phyloP scores from a whole-genome alignment of 2,888 invertebrate genomes.

The Platycheirus albimanus region DNA sequence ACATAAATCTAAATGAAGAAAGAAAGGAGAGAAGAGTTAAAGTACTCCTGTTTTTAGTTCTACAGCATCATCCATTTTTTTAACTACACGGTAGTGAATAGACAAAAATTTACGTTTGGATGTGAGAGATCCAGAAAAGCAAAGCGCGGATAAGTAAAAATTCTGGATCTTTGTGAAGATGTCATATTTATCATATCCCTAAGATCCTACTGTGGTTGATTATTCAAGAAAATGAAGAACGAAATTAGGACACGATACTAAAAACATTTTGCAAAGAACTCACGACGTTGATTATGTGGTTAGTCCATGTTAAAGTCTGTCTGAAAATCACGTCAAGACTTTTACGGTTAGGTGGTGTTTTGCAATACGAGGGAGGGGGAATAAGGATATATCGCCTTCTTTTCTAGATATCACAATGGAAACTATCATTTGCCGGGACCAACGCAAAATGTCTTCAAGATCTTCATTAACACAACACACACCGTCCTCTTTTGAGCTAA shows the following conservation, averaged over 20 bases:
- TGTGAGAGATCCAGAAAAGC: conserved; percentile 1
- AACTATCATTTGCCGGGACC: background rate
- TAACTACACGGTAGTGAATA: too few relatives aligned
- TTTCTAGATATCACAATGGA: conserved; percentile 1
- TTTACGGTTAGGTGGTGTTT: conserved; percentile 1
- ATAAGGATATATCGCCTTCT: background rate
- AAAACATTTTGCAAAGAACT: background rate
- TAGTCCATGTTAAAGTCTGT: background rate
- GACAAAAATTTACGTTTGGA: background rate
- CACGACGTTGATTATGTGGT: background rate
- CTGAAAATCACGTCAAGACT: background rate
- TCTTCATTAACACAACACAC: background rate
- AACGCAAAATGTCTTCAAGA: background rate
- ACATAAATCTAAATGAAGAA: too few relatives aligned
- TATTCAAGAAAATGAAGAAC: background rate
- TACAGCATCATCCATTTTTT: too few relatives aligned
- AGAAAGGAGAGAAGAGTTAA: too few relatives aligned
- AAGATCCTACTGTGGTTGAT: background rate
- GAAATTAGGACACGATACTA: background rate
- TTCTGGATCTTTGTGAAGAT: background rate
- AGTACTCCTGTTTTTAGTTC: too few relatives aligned
- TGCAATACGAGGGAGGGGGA: background rate
- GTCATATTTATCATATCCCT: background rate
- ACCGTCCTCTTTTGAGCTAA: background rate
- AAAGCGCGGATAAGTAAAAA: background rate